A percentile compares a stretch with the other conserved stretches of the same genome.
These are phyloP conservation scores for Rhabditoides inermis DNA, from an alignment of 2,888 invertebrate genomes.

Conservation along the genomic window DNA sequence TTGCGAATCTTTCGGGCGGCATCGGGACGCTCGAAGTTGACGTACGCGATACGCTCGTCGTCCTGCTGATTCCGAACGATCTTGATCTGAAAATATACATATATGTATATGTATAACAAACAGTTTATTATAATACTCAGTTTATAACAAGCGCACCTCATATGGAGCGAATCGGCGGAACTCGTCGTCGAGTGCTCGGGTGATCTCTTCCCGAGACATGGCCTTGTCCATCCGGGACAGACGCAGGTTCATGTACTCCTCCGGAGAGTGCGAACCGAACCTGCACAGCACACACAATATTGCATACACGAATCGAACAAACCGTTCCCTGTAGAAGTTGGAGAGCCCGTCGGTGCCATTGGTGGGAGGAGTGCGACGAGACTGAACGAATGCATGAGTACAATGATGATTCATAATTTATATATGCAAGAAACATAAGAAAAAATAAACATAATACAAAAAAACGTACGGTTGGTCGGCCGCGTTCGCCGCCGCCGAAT, in stretches of 20 bases:
- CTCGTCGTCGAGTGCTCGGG: constrained; percentile 33
- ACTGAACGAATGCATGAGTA: too few species aligned
- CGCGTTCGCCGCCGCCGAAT: too few species aligned
- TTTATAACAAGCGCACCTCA: constrained; percentile 29
- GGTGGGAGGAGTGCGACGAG: too few species aligned
- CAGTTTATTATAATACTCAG: background rate
- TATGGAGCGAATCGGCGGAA: constrained; percentile 43
- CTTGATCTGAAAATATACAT: constrained; percentile 39
- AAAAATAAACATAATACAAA: too few species aligned
- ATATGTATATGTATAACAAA: background rate
- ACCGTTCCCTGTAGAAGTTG: constrained; percentile 34
- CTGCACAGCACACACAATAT: too few species aligned
- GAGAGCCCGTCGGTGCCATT: constrained; percentile 17
- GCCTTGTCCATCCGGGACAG: constrained; percentile 41
- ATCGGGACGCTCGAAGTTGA: constrained; percentile 46
- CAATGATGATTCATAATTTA: too few species aligned
- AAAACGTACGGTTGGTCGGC: too few species aligned
- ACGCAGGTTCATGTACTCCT: constrained; percentile 50
- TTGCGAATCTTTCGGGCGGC: constrained; percentile 43
- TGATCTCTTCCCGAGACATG: constrained; percentile 42
- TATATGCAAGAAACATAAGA: too few species aligned
- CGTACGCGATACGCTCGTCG: constrained; percentile 49
- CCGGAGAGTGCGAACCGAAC: constrained; percentile 51
- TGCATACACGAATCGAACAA: too few species aligned
- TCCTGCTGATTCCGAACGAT: constrained; percentile 46